Evolutionary conservation across 1,140 invertebrate genomes (phyloP), one percentile per base, ranked within the genome.

Genomic region (Chrysomallon squamiferum): DNA sequence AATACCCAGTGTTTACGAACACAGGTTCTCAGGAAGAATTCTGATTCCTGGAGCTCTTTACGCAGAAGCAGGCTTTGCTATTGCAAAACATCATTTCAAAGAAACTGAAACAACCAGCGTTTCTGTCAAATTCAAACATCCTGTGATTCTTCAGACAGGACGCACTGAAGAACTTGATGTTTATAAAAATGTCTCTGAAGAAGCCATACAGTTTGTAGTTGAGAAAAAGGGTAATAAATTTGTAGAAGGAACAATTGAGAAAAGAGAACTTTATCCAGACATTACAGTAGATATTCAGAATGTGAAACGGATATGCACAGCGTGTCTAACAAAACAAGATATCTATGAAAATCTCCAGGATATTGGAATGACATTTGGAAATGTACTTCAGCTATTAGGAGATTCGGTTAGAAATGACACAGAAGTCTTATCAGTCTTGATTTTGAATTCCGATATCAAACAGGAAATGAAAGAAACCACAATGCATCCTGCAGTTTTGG

Each of bases 401-500:
- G 47, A 66, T 25, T 68, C 66, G 11, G 59, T 60, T 25, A 68
- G 56, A 41, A 68, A 59, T 35, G 58, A 65, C 22, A 65, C 50
- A 0, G 74, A 78, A 57, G 73, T 74, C 57, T 45, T 78, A 3
- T 68, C 71, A 7, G 54, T 66, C 5, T 63, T 76, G 41, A 33
- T 25, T 20, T 25, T 78, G 5, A 66, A 71, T n/a, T 64, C 71
- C 2, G 13, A 33, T 18, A 49, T 78, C 18, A 56, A 65, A 7
- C 45, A 65, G 49, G 71, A 76, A 49, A 58, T 71, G 22, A 27
- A 60, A 2, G 54, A 41, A 5, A 76, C 73, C 13, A 61, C 65
- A 38, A 57, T 78, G 13, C 77, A 77, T 59, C 77, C 75, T 27
- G 63, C 70, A 20, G 63, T 77, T 30, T 54, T 77, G 7, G 75